Percentiles rank a stretch among this genome's conserved stretches.
These are phyloP conservation scores for Cryptosula pallasiana DNA, from an alignment of 2,888 invertebrate genomes.

Conservation along the genomic window DNA sequence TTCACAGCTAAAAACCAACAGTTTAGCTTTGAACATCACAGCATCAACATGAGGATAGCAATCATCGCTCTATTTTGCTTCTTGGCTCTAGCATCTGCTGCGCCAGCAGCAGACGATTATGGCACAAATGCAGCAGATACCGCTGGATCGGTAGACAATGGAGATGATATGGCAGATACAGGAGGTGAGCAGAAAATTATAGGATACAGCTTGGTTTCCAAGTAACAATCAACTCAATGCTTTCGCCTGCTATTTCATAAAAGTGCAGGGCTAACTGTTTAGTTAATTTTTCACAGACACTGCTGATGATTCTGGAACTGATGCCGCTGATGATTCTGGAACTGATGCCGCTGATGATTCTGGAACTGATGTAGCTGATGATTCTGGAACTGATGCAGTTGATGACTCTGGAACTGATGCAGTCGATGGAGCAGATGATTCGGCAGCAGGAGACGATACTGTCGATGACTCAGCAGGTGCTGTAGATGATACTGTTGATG, in stretches of 20 bases:
- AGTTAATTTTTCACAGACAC: too few species aligned
- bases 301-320: constrained; percentile 33
- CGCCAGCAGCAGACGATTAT: neutral
- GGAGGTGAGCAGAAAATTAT: too few species aligned
- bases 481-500: neutral
- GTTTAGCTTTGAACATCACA: neutral
- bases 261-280: too few species aligned
- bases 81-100: neutral
- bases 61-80: neutral
- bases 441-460: constrained; percentile 12
- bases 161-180: neutral
- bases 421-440: neutral
- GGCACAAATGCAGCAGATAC: neutral
- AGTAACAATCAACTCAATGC: too few species aligned
- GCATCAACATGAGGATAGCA: constrained; percentile 4
- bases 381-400: neutral
- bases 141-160: neutral
- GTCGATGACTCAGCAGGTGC: constrained; percentile 1
- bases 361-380: neutral
- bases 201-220: too few species aligned
- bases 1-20: too few species aligned
- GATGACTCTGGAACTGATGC: constrained; percentile 9
- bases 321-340: constrained; percentile 28
- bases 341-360: neutral
- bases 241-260: too few species aligned